These are phyloP conservation scores for Trissoscelio sp. DNA, from an alignment of 2,888 invertebrate species.

Conservation along the genomic window DNA sequence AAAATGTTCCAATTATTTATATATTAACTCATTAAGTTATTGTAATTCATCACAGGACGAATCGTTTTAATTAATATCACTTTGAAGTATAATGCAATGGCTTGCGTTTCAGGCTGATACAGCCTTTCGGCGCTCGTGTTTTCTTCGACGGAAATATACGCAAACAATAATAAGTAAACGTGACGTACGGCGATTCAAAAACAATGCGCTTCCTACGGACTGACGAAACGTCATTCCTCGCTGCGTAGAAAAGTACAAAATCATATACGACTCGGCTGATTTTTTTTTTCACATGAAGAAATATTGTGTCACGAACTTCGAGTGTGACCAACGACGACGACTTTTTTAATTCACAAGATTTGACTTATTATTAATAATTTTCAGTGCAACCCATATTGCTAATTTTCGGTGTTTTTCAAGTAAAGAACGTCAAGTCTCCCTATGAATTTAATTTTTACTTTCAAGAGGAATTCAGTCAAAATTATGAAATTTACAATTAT, in stretches of 20 bases:
- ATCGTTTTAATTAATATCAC: slow-evolving; percentile 63
- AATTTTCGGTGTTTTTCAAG: background rate
- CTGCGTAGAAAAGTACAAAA: slow-evolving; percentile 62
- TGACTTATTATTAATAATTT: no score
- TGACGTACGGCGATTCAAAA: slow-evolving; percentile 62
- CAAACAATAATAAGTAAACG: slow-evolving; percentile 62
- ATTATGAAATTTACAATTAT: no score
- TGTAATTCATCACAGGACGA: slow-evolving; percentile 57
- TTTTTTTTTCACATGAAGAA: slow-evolving; percentile 17
- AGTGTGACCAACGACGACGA: no score
- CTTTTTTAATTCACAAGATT: background rate
- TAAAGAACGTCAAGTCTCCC: slow-evolving; percentile 29
- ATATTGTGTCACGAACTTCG: slow-evolving; percentile 1
- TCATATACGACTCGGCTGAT: slow-evolving; percentile 40
- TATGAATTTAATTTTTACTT: no score
- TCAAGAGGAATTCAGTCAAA: no score
- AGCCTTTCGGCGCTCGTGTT: slow-evolving; percentile 62
- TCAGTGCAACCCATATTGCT: no score
- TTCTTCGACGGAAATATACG: slow-evolving; percentile 62
- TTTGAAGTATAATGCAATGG: slow-evolving; percentile 56
- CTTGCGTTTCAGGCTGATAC: slow-evolving; percentile 67
- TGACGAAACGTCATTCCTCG: slow-evolving; percentile 37
- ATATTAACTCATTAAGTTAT: no score
- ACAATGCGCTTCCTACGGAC: slow-evolving; percentile 53
- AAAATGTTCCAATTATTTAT: no score